phyloP scores from a whole-genome alignment of 2,888 invertebrate species.

The Catocala sponsa region DNA sequence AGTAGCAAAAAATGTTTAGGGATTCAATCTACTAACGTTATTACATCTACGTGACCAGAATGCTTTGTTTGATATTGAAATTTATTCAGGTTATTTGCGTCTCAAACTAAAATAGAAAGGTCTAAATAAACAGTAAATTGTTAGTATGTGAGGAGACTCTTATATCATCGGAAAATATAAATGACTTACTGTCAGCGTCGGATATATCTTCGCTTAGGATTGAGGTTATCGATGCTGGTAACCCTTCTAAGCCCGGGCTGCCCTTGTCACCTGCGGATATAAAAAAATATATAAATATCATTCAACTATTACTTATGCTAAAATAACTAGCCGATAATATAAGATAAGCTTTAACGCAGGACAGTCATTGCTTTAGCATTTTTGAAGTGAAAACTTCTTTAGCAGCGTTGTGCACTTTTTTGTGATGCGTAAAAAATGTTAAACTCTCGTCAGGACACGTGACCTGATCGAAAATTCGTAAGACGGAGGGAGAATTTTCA shows the following conservation, averaged over 20 bases:
- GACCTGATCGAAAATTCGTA: too few species aligned
- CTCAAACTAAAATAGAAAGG: slow-evolving; percentile 42
- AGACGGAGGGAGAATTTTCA: too few species aligned
- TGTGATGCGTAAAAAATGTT: too few species aligned
- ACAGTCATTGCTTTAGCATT: too few species aligned
- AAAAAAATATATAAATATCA: slow-evolving; percentile 12
- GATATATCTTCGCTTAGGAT: slow-evolving; percentile 64
- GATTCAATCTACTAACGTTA: slow-evolving; percentile 78
- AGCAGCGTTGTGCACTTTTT: too few species aligned
- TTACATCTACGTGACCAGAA: slow-evolving; percentile 73
- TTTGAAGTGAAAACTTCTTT: too few species aligned
- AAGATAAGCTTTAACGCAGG: too few species aligned
- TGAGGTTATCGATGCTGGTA: slow-evolving; percentile 89
- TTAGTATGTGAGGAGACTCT: too few species aligned
- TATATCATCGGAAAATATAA: slow-evolving; percentile 25
- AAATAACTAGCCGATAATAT: too few species aligned
- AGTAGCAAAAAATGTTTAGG: slow-evolving; percentile 71
- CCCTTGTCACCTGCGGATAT: slow-evolving; percentile 89
- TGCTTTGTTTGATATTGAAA: slow-evolving; percentile 67
- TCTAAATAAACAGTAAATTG: too few species aligned
- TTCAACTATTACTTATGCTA: too few species aligned
- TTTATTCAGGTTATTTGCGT: slow-evolving; percentile 65
- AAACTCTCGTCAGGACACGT: too few species aligned
- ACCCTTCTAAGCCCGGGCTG: slow-evolving; percentile 92
- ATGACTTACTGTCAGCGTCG: slow-evolving; percentile 66